Evolutionary conservation across 2,797 vertebrate species (phyloP).

Genomic region (Lagocephalus sceleratus): DNA sequence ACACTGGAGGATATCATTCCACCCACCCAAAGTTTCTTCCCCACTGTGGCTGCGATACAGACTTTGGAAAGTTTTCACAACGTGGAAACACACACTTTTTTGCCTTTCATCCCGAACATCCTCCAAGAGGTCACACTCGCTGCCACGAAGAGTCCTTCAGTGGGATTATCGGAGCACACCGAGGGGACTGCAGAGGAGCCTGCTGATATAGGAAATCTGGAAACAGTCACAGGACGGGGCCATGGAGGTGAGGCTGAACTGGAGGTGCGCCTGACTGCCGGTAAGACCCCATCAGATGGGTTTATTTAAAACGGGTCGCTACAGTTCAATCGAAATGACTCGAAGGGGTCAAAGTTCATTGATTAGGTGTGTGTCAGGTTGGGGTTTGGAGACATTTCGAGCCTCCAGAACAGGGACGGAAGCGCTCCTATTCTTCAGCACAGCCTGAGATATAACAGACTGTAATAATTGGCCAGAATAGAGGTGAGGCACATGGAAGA

Average conservation of each 20-base stretch:
- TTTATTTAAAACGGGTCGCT: conserved; percentile 21
- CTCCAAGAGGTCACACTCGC: conserved; percentile 26
- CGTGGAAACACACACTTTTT: conserved; percentile 45
- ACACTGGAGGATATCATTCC: not conserved
- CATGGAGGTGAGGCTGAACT: conserved; percentile 25
- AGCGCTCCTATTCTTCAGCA: too few relatives aligned
- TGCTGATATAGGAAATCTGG: conserved; percentile 1
- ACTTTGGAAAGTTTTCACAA: conserved; percentile 35
- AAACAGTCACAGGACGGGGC: not conserved
- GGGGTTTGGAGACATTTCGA: conserved; percentile 14
- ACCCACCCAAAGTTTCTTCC: conserved; percentile 33
- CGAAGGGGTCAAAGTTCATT: conserved; percentile 18
- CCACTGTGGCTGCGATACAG: conserved; percentile 41
- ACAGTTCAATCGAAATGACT: conserved; percentile 7
- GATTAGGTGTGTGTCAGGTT: conserved; percentile 15
- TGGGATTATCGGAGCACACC: conserved; percentile 29
- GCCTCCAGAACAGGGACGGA: conserved; percentile 8
- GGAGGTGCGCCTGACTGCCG: conserved; percentile 29
- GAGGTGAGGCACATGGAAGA: too few relatives aligned
- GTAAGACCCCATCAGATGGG: conserved; percentile 31
- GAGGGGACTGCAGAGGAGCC: conserved; percentile 21
- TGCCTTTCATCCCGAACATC: conserved; percentile 49
- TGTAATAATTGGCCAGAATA: too few relatives aligned
- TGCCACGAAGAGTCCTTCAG: conserved; percentile 20
- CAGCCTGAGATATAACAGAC: too few relatives aligned